Evolutionary conservation across 2,888 invertebrate species (phyloP), one percentile per base, ranked within the genome.

Genomic region (Lamellibrachia satsuma): DNA sequence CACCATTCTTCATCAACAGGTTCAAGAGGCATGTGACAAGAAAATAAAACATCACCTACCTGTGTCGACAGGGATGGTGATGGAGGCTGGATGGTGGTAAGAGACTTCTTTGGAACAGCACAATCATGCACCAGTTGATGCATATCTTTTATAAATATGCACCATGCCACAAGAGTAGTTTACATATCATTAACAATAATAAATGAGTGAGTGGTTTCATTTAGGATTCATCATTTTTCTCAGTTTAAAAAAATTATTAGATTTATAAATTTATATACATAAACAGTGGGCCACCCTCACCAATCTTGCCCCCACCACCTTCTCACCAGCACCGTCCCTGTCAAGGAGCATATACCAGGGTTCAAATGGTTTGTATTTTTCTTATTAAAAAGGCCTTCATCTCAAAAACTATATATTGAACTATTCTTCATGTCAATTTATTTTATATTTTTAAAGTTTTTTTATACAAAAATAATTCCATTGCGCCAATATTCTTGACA

Each of bases 1-100:
- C 75, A 75, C 75, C 7, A 75, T 75, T 75, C 75, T 75, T 75
- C 75, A 75, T 75, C 75, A 75, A 75, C 75, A 75, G 75, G 75
- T 75, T 75, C 75, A 75, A 75, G 22, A 75, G 75, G n/a, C 75
- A 75, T 75, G 75, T 75, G 75, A 75, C 75, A 75, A 75, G 75
- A 75, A 22, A 75, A 22, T 15, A 75, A 75, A 75, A 75, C 22
- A 75, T 75, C 75, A 75, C 75, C 75, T 75, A 75, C 75, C 75
- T 75, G 75, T 22, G 75, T 75, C 22, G 15, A 75, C 75, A 75
- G 75, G 75, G 22, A 75, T 15, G 75, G 75, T 75, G 75, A 75
- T 75, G 75, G 75, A 75, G 75, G 75, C 75, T 75, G 75, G 75
- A 75, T 75, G 75, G 75, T 75, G 75, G 75, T 22, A 55, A 55